A percentile compares a stretch with the other conserved stretches of the same genome.
phyloP scores from a whole-genome alignment of 2,888 invertebrate species.

The Xylophagus ater region DNA sequence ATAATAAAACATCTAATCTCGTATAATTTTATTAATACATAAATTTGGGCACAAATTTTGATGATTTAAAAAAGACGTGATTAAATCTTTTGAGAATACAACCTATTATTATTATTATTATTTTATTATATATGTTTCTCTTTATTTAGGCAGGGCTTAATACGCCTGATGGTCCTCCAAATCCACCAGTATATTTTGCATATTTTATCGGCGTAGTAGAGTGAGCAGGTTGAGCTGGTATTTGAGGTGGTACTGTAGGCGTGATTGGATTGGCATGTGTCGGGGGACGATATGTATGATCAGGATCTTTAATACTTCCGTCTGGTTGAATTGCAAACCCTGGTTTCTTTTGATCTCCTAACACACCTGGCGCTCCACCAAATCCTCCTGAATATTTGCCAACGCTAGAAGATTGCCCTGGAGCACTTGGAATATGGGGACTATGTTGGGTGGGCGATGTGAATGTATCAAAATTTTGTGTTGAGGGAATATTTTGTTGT shows the following conservation, averaged over 20 bases:
- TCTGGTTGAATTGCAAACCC: conserved; percentile 23
- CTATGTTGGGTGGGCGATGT: too few species aligned
- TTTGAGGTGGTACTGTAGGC: background rate
- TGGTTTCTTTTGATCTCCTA: conserved; percentile 21
- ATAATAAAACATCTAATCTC: too few species aligned
- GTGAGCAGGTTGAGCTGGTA: background rate
- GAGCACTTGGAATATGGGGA: too few species aligned
- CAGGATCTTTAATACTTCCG: conserved; percentile 19
- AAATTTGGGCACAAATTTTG: too few species aligned
- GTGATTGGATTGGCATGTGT: background rate
- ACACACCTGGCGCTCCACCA: conserved; percentile 27
- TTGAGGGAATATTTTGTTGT: too few species aligned
- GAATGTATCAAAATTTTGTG: too few species aligned
- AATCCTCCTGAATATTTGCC: conserved; percentile 34
- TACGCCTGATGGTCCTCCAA: conserved; percentile 37
- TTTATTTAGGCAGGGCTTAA: too few species aligned
- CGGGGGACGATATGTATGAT: conserved; percentile 16
- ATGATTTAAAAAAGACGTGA: too few species aligned
- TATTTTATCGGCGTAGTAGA: background rate
- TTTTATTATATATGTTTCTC: too few species aligned
- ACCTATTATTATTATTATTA: too few species aligned
- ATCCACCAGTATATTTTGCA: conserved; percentile 26
- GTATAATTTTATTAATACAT: too few species aligned
- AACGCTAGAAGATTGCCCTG: background rate
- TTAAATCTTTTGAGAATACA: too few species aligned